Conservation (phyloP, 2,797 vertebrate genomes). For the Moxostoma hubbsi region DNA sequence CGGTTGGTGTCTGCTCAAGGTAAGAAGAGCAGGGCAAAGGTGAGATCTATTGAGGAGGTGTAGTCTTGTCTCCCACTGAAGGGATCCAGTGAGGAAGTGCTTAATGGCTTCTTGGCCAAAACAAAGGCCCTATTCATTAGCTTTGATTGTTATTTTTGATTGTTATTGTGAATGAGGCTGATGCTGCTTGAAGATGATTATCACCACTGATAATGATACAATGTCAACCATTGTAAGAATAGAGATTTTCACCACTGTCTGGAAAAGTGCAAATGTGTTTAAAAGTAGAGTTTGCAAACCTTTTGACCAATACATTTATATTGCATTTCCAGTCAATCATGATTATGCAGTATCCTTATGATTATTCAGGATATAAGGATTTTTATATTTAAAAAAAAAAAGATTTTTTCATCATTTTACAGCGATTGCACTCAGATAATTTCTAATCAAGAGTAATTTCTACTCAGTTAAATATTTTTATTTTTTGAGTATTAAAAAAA, state of each 20-base stretch:
- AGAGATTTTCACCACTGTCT: constrained; percentile 8
- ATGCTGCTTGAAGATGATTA: constrained; percentile 45
- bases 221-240: constrained; percentile 33
- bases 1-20: constrained; percentile 5
- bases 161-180: constrained; percentile 29
- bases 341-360: no score
- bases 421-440: no score
- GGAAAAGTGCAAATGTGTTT: constrained; percentile 9
- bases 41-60: constrained; percentile 26
- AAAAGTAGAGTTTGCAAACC: no score
- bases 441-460: no score
- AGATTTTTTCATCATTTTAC: no score
- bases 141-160: constrained; percentile 52
- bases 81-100: constrained; percentile 52
- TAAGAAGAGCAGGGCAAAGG: constrained; percentile 28
- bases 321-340: no score
- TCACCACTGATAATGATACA: constrained; percentile 49
- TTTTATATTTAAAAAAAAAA: no score
- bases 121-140: constrained; percentile 58
- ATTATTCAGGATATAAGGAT: no score
- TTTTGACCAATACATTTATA: no score
- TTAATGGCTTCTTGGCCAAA: constrained; percentile 50
- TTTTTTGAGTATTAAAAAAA: no score
- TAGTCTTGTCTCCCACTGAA: constrained; percentile 33
- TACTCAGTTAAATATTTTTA: no score